Evolutionary conservation across 53 echinoderm and acorn worm species (phyloP).

Genomic region (Glandiceps talaboti): DNA sequence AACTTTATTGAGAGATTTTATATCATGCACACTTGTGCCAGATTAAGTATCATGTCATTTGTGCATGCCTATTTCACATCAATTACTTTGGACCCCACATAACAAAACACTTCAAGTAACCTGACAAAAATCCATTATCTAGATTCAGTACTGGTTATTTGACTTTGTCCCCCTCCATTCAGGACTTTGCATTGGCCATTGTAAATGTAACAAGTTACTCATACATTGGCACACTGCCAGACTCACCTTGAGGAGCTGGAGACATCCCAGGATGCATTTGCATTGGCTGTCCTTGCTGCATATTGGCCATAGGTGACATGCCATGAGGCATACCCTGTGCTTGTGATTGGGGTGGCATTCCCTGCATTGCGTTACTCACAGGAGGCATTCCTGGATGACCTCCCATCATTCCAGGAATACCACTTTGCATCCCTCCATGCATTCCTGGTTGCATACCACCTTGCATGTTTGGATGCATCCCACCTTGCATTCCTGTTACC

Average conservation of each 20-base stretch:
- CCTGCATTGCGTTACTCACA: not conserved
- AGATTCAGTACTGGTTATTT: too few relatives aligned
- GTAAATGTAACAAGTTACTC: too few relatives aligned
- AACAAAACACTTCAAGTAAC: too few relatives aligned
- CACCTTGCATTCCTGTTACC: not conserved
- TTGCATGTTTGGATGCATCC: slow-evolving; percentile 2
- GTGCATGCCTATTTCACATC: too few relatives aligned
- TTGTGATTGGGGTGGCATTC: not conserved
- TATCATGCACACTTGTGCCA: too few relatives aligned
- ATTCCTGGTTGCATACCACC: slow-evolving; percentile 2
- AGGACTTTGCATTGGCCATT: too few relatives aligned
- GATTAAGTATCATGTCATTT: too few relatives aligned
- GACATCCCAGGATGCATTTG: not conserved
- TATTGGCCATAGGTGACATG: not conserved
- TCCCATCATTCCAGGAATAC: slow-evolving; percentile 28
- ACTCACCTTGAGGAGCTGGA: not conserved
- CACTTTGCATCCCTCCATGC: not conserved
- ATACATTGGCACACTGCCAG: too few relatives aligned
- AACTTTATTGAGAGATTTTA: too few relatives aligned
- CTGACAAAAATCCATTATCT: too few relatives aligned
- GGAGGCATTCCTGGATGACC: slow-evolving; percentile 25
- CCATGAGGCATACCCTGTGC: not conserved
- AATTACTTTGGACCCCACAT: too few relatives aligned
- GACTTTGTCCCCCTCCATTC: too few relatives aligned
- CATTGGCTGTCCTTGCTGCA: not conserved